A percentile compares a stretch with the other conserved stretches of the same genome.
Evolutionary conservation across 2,113 vertebrate species (phyloP).

Genomic region (Halcyon senegalensis): DNA sequence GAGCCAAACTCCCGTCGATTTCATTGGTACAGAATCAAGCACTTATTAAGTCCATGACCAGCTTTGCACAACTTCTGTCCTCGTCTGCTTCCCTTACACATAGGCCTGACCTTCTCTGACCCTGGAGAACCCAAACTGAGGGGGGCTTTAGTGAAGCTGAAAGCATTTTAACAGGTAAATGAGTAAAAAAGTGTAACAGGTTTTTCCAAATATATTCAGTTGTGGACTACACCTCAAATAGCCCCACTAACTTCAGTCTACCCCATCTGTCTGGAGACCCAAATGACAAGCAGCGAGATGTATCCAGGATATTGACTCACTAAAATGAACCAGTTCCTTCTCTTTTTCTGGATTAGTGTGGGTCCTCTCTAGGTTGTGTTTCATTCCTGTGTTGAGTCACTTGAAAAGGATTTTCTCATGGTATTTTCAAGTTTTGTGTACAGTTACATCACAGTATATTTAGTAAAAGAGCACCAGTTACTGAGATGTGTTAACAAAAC

Average conservation of each 20-base stretch:
- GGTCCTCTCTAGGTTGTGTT: not conserved
- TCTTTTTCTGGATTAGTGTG: not conserved
- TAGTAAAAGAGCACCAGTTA: not conserved
- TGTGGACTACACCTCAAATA: not conserved
- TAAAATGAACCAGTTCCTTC: not conserved
- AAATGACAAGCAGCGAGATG: not conserved
- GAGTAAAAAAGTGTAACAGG: not conserved
- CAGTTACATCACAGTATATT: not conserved
- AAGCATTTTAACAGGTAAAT: not conserved
- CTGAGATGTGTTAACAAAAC: not conserved
- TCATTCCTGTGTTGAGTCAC: not conserved
- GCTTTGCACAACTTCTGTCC: conserved; percentile 30
- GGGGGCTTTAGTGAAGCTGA: not conserved
- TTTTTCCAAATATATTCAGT: not conserved
- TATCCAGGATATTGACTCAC: not conserved
- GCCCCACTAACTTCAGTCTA: not conserved
- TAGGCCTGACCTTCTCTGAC: not conserved
- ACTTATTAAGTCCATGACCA: conserved; percentile 27
- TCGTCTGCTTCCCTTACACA: not conserved
- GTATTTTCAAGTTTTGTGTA: not conserved
- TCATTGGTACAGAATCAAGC: conserved; percentile 44
- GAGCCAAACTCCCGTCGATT: conserved; percentile 50
- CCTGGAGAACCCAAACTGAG: not conserved
- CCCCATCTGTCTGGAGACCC: not conserved
- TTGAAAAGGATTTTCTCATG: not conserved